A percentile compares a stretch with the other conserved stretches of the same genome.
Conservation (phyloP, 2,888 invertebrate genomes). For the Oscheius onirici region DNA sequence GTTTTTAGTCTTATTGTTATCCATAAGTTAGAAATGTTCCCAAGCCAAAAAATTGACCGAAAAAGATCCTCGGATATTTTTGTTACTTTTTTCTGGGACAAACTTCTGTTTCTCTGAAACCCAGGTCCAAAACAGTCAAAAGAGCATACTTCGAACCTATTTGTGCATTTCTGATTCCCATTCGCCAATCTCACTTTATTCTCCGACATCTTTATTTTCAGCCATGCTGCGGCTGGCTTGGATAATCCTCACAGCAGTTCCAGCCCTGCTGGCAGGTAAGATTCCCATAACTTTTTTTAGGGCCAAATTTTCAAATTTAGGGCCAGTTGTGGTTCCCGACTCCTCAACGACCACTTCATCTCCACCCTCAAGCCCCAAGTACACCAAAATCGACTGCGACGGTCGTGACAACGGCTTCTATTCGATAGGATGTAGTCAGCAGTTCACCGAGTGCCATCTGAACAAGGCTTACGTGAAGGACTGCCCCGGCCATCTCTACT, state of each 20-base stretch:
- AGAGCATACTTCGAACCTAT: too few species aligned
- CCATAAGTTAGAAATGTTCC: too few species aligned
- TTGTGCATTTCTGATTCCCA: too few species aligned
- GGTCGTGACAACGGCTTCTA: constrained; percentile 13
- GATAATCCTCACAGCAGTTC: constrained; percentile 10
- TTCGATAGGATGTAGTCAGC: constrained; percentile 15
- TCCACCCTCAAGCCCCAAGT: neutral
- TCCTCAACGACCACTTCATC: neutral
- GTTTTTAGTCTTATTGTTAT: too few species aligned
- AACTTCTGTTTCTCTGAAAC: too few species aligned
- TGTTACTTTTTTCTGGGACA: too few species aligned
- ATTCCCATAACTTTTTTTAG: neutral
- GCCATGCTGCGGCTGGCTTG: constrained; percentile 29
- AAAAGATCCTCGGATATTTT: too few species aligned
- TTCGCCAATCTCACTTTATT: too few species aligned
- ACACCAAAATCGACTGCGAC: constrained; percentile 12
- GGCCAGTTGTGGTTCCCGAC: neutral
- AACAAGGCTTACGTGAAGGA: constrained; percentile 1
- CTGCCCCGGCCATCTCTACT: constrained; percentile 19
- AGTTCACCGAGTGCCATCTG: constrained; percentile 25
- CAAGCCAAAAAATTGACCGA: too few species aligned
- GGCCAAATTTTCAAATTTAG: too few species aligned
- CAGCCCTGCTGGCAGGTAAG: constrained; percentile 6
- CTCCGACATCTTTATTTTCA: constrained; percentile 24
- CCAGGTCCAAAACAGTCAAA: too few species aligned